Conservation (phyloP, 2,797 vertebrate genomes). For the Passerculus sandwichensis region DNA sequence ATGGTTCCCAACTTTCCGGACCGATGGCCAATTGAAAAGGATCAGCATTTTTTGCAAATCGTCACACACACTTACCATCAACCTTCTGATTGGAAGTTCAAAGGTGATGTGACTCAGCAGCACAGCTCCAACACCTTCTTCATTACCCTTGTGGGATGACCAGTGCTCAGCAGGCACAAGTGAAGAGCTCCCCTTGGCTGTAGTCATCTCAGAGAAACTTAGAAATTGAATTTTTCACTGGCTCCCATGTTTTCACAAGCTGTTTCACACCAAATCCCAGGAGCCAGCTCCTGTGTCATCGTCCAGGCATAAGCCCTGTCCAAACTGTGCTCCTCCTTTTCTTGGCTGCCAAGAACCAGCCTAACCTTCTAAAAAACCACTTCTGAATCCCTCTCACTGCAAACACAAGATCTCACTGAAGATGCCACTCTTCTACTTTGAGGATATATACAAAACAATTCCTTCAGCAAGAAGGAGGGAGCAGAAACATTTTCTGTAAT, state of each 20-base stretch:
- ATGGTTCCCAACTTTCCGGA: conserved; percentile 31
- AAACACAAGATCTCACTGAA: neutral
- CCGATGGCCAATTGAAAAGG: neutral
- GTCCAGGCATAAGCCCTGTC: accelerated
- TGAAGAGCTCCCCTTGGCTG: neutral
- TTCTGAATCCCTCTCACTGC: neutral
- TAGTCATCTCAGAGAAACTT: neutral
- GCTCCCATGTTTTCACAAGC: neutral
- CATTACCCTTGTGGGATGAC: neutral
- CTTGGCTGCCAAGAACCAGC: neutral
- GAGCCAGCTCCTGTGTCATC: neutral
- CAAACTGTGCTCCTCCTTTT: neutral
- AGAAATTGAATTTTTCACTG: neutral
- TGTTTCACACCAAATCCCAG: neutral
- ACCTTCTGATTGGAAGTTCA: neutral
- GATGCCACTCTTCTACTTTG: neutral
- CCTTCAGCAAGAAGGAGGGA: neutral
- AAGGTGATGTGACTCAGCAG: conserved; percentile 40
- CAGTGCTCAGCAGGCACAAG: neutral
- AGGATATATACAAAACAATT: neutral
- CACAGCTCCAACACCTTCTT: neutral
- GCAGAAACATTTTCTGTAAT: neutral
- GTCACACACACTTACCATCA: neutral
- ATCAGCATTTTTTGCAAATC: conserved; percentile 28
- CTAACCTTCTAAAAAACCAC: neutral